A percentile compares a stretch with the other conserved stretches of the same genome.
Conservation (phyloP, 2,113 vertebrate species). For the Aix galericulata region DNA sequence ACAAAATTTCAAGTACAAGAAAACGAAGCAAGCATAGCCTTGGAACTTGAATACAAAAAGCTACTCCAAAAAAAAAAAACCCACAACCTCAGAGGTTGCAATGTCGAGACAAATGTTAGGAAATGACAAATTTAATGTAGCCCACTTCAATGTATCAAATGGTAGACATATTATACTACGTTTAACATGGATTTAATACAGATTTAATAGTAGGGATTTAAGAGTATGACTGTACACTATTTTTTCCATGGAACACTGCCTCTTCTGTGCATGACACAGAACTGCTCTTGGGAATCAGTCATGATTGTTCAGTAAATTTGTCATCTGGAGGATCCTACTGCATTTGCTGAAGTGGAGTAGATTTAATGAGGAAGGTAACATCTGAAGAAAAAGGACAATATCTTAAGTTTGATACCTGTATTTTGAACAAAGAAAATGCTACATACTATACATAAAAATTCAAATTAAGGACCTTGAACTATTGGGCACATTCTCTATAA, state of each 20-base stretch:
- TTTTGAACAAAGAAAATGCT: background rate
- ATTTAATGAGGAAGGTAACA: background rate
- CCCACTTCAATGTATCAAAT: background rate
- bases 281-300: background rate
- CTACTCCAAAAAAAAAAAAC: background rate
- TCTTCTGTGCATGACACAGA: background rate
- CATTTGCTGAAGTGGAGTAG: background rate
- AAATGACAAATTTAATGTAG: background rate
- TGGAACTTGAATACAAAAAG: constrained; percentile 21
- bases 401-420: background rate
- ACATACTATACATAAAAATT: background rate
- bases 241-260: background rate
- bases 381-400: background rate
- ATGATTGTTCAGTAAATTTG: background rate
- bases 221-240: background rate
- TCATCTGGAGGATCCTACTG: background rate
- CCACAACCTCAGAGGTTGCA: background rate
- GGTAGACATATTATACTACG: background rate
- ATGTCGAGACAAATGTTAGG: background rate
- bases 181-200: background rate
- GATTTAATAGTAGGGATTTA: background rate
- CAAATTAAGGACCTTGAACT: background rate
- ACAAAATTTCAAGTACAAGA: background rate
- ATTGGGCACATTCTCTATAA: background rate
- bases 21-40: background rate